phyloP scores from a whole-genome alignment of 2,797 vertebrate genomes.

The Buceros bicornis region DNA sequence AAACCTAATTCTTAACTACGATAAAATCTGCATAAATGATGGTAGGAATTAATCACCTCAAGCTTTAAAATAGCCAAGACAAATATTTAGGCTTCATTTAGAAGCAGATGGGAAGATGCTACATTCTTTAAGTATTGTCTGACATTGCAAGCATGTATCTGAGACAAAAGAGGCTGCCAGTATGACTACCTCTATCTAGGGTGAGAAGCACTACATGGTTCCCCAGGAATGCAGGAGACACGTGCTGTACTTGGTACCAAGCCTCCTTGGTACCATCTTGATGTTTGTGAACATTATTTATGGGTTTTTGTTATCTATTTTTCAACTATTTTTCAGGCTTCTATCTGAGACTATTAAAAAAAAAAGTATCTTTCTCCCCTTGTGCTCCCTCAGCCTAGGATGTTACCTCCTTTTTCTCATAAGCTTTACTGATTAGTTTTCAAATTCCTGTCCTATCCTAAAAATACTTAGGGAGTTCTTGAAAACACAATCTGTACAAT shows the following conservation, averaged over 20 bases:
- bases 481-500: neutral
- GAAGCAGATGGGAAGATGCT: neutral
- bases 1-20: neutral
- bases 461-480: conserved; percentile 49
- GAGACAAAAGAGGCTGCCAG: neutral
- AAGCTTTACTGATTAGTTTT: neutral
- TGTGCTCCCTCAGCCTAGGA: neutral
- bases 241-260: neutral
- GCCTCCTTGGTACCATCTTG: neutral
- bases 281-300: neutral
- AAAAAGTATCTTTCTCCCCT: neutral
- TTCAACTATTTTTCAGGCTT: conserved; percentile 18
- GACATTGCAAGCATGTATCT: neutral
- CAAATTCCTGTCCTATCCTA: conserved; percentile 19
- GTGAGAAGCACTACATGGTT: neutral
- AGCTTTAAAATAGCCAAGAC: neutral
- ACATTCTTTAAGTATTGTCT: neutral
- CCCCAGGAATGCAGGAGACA: neutral
- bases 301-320: neutral
- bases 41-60: neutral
- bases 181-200: neutral
- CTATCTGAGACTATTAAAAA: neutral
- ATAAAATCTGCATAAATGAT: neutral
- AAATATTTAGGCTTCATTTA: neutral
- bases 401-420: neutral